Conservation (phyloP, 2,888 invertebrate genomes). For the Mythimna pallens region DNA sequence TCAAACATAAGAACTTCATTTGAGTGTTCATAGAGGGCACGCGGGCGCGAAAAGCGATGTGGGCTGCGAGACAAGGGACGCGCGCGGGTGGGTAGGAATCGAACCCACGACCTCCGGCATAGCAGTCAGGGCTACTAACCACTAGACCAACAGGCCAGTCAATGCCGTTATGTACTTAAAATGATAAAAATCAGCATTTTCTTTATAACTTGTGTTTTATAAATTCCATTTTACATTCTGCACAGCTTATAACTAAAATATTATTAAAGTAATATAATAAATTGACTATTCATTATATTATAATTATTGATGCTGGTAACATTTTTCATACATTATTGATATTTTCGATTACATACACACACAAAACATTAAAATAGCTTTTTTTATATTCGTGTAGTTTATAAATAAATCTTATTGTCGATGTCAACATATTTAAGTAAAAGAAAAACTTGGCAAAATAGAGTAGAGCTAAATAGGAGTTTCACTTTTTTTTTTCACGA, state of each 20-base stretch:
- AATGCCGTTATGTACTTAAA: too few species aligned
- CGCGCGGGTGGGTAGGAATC: too few species aligned
- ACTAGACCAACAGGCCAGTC: too few species aligned
- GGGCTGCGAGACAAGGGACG: too few species aligned
- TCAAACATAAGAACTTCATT: too few species aligned
- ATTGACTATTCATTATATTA: slow-evolving; percentile 32
- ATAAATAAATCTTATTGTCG: slow-evolving; percentile 30
- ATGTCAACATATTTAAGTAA: slow-evolving; percentile 2
- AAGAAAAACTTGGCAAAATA: slow-evolving; percentile 19
- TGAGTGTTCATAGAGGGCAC: too few species aligned
- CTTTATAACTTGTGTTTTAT: neutral
- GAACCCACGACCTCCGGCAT: too few species aligned
- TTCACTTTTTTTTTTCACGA: neutral
- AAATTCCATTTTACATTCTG: neutral
- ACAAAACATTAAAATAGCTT: slow-evolving; percentile 20
- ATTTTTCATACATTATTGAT: neutral
- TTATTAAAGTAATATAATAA: slow-evolving; percentile 4
- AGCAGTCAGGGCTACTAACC: too few species aligned
- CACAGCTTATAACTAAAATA: slow-evolving; percentile 25
- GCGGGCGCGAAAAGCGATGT: too few species aligned
- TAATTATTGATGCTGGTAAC: slow-evolving; percentile 33
- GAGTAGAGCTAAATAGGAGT: neutral
- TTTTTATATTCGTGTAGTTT: slow-evolving; percentile 28
- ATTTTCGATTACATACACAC: slow-evolving; percentile 29
- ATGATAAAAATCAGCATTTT: too few species aligned